phyloP scores from a whole-genome alignment of 2,888 invertebrate genomes.

The Eilema caniola region DNA sequence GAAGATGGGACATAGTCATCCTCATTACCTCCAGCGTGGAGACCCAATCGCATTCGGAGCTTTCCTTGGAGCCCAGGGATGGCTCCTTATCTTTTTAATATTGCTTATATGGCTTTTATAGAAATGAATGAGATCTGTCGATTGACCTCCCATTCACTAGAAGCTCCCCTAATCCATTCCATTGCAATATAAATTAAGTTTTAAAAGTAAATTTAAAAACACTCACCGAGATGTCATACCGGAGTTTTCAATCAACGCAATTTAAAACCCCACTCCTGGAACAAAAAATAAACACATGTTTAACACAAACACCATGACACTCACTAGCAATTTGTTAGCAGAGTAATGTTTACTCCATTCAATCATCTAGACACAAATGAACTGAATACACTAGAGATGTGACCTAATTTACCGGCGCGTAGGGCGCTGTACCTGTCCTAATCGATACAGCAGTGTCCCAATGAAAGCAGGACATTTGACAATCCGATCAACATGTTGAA shows the following conservation, averaged over 20 bases:
- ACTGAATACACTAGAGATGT: constrained; percentile 16
- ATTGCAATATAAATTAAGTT: too few species aligned
- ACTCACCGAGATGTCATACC: constrained; percentile 78
- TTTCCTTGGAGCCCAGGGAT: too few species aligned
- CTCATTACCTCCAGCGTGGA: too few species aligned
- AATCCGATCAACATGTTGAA: not conserved
- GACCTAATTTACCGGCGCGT: constrained; percentile 26
- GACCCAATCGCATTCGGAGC: too few species aligned
- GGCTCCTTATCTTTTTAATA: not conserved
- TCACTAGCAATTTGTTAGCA: not conserved
- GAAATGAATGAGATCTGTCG: not conserved
- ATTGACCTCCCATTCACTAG: too few species aligned
- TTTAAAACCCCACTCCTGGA: constrained; percentile 61
- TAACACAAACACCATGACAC: not conserved
- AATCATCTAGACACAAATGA: constrained; percentile 19
- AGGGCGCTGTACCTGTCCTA: constrained; percentile 8
- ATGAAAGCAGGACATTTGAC: constrained; percentile 9
- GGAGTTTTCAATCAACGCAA: constrained; percentile 48
- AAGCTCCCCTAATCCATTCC: too few species aligned
- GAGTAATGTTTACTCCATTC: constrained; percentile 13
- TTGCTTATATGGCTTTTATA: too few species aligned
- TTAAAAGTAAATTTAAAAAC: too few species aligned
- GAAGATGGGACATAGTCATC: too few species aligned
- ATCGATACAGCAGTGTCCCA: constrained; percentile 16
- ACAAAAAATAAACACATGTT: constrained; percentile 52